Conservation (phyloP, 2,113 vertebrate species). For the Chinchilla lanigera region DNA sequence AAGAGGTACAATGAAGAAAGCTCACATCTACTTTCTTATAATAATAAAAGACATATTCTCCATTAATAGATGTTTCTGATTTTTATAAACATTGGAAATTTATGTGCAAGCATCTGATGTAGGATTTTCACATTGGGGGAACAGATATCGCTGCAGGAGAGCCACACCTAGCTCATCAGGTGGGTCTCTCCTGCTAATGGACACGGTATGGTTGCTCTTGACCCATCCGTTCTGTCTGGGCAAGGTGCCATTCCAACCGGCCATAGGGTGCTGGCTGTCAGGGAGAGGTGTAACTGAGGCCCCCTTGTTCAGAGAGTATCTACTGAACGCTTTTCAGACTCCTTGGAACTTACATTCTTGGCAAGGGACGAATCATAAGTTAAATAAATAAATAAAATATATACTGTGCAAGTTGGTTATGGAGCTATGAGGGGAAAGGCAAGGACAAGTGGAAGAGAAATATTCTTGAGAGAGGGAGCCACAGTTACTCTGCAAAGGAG, state of each 20-base stretch:
- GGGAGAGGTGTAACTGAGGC: background rate
- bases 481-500: background rate
- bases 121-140: background rate
- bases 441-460: background rate
- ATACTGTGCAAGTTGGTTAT: background rate
- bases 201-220: background rate
- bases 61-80: background rate
- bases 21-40: background rate
- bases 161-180: background rate
- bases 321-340: background rate
- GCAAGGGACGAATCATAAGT: background rate
- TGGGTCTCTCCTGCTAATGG: background rate
- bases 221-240: background rate
- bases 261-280: background rate
- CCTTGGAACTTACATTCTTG: background rate
- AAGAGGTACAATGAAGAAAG: background rate
- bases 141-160: background rate
- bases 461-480: background rate
- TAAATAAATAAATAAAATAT: background rate
- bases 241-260: background rate
- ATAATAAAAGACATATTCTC: background rate
- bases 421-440: background rate
- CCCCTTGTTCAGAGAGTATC: background rate
- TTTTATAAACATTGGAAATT: background rate
- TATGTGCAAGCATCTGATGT: background rate